These are phyloP conservation scores for Drosophila tanythrix DNA, from an alignment of 2,888 invertebrate species.

Conservation along the genomic window DNA sequence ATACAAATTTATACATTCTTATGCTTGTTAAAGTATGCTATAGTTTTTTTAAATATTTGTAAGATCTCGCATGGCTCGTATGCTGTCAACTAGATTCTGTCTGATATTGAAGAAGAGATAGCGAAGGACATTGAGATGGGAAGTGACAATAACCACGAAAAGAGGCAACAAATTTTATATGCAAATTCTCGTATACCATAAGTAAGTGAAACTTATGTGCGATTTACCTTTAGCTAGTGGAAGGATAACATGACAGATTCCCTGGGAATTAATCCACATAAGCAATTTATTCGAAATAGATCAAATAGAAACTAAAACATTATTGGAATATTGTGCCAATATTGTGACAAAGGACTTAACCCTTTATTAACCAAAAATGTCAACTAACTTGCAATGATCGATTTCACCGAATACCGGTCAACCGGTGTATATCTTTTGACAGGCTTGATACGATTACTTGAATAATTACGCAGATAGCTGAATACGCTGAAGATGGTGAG, in stretches of 20 bases:
- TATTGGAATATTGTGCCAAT: constrained; percentile 5
- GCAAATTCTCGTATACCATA: neutral
- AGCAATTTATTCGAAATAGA: neutral
- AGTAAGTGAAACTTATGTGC: neutral
- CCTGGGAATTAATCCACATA: neutral
- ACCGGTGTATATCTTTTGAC: constrained; percentile 4
- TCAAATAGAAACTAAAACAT: neutral
- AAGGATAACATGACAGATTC: neutral
- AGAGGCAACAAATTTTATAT: neutral
- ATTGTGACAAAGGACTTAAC: neutral
- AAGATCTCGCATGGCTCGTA: neutral
- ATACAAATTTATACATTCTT: neutral
- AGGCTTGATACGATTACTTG: constrained; percentile 31
- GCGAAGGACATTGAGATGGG: neutral
- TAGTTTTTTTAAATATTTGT: neutral
- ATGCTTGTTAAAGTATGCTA: neutral
- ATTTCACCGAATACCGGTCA: constrained; percentile 5
- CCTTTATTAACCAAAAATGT: neutral
- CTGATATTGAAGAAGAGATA: neutral
- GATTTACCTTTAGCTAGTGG: neutral
- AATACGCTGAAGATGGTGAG: neutral
- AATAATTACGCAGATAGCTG: constrained; percentile 42
- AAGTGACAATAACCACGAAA: neutral
- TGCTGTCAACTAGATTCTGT: neutral
- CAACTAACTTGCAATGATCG: neutral